Percentiles rank a stretch among this genome's conserved stretches.
Evolutionary conservation across 1,140 invertebrate genomes (phyloP).

Genomic region (Panonychus citri): DNA sequence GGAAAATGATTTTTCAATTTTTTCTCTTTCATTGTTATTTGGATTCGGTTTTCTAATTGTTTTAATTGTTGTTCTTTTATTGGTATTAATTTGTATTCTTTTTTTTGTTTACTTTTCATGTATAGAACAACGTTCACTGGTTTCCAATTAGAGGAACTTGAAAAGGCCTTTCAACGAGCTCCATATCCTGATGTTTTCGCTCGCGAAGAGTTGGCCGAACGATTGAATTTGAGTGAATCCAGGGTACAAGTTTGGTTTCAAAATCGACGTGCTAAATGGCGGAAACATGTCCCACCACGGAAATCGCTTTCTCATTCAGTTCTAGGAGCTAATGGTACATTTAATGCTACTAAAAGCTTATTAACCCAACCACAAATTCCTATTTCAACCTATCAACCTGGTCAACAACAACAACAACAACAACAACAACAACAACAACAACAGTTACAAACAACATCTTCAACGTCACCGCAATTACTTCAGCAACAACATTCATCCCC

Average conservation of each 20-base stretch:
- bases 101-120: slow-evolving; percentile 25
- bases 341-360: too few species aligned
- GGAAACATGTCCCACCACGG: slow-evolving; percentile 58
- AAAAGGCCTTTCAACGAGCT: slow-evolving; percentile 73
- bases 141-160: slow-evolving; percentile 79
- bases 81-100: neutral
- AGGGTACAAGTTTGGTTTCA: slow-evolving; percentile 71
- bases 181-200: slow-evolving; percentile 93
- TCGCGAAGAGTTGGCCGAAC: slow-evolving; percentile 64
- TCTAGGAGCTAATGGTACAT: neutral
- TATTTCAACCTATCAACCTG: too few species aligned
- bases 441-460: too few species aligned
- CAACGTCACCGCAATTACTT: too few species aligned
- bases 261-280: slow-evolving; percentile 32
- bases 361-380: too few species aligned
- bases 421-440: too few species aligned
- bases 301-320: slow-evolving; percentile 26
- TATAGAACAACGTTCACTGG: slow-evolving; percentile 76
- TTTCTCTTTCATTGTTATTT: too few species aligned
- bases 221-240: slow-evolving; percentile 64
- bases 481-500: too few species aligned
- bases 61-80: too few species aligned
- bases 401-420: too few species aligned
- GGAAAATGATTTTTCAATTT: too few species aligned
- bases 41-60: too few species aligned